A percentile compares a stretch with the other conserved stretches of the same genome.
phyloP scores from a whole-genome alignment of 2,797 vertebrate genomes.

The Megalops cyprinoides region DNA sequence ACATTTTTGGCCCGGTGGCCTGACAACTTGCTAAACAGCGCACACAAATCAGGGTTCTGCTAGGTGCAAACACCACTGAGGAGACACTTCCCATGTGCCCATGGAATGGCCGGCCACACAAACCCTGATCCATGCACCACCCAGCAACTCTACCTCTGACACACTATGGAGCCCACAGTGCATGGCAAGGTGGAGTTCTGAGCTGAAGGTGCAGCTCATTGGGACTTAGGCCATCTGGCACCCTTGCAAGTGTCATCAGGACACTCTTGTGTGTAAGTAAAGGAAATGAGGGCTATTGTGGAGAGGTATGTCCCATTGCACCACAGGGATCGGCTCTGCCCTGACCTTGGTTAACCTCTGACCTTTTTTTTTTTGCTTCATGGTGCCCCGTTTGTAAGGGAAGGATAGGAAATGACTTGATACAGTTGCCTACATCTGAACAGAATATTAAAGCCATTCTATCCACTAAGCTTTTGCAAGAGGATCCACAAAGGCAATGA shows the following conservation, averaged over 20 bases:
- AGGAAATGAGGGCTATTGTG: neutral
- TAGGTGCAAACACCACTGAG: neutral
- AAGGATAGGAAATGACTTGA: neutral
- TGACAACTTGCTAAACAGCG: slow-evolving; percentile 21
- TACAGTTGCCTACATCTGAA: neutral
- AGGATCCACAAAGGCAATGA: slow-evolving; percentile 3
- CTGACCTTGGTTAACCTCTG: slow-evolving; percentile 22
- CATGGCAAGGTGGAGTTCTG: neutral
- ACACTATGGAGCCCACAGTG: neutral
- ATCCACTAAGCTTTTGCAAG: neutral
- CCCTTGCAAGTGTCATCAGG: neutral
- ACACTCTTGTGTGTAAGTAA: neutral
- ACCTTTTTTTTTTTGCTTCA: slow-evolving; percentile 1
- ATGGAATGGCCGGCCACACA: neutral
- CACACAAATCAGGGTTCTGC: neutral
- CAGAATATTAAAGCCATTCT: neutral
- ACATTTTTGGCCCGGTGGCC: slow-evolving; percentile 26
- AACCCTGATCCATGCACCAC: too few species aligned
- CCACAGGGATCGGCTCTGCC: neutral
- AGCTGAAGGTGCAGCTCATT: neutral
- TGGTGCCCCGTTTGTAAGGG: neutral
- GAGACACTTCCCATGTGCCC: too few species aligned
- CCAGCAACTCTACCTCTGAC: neutral
- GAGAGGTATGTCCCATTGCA: neutral
- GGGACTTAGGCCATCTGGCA: neutral